Percentiles rank a stretch among this genome's conserved stretches.
Conservation (phyloP, 2,888 invertebrate species). For the Calliopum simillimum region DNA sequence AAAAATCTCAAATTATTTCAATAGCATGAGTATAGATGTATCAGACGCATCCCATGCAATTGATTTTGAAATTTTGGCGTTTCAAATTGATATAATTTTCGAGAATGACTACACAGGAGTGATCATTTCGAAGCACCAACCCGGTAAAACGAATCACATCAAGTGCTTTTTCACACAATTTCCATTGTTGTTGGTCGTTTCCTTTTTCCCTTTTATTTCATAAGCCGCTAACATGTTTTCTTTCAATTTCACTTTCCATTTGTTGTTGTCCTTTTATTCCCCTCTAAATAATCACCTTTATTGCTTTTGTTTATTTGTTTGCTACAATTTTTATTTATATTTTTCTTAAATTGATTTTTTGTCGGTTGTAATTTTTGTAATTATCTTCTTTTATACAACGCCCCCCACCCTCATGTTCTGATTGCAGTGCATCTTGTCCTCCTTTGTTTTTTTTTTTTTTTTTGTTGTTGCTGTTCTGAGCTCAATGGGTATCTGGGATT, state of each 20-base stretch:
- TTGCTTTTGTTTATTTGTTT: slow-evolving; percentile 27
- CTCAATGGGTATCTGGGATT: slow-evolving; percentile 4
- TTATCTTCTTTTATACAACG: slow-evolving; percentile 26
- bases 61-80: too few species aligned
- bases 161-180: slow-evolving; percentile 59
- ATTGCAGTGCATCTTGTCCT: not conserved
- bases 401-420: not conserved
- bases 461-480: too few species aligned
- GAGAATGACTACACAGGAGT: too few species aligned
- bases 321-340: slow-evolving; percentile 31
- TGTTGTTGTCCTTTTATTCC: not conserved
- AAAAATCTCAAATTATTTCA: too few species aligned
- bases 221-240: slow-evolving; percentile 40
- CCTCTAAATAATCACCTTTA: not conserved
- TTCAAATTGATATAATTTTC: too few species aligned
- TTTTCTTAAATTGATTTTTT: slow-evolving; percentile 42
- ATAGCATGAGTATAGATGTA: too few species aligned
- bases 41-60: too few species aligned
- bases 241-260: slow-evolving; percentile 42
- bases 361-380: slow-evolving; percentile 38
- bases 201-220: slow-evolving; percentile 30
- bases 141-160: slow-evolving; percentile 56
- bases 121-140: slow-evolving; percentile 39
- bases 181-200: slow-evolving; percentile 31
- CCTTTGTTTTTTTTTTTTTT: not conserved